Evolutionary conservation across 2,113 vertebrate species (phyloP), one percentile per base, ranked within the genome.

Genomic region (Lampris megalopsis): DNA sequence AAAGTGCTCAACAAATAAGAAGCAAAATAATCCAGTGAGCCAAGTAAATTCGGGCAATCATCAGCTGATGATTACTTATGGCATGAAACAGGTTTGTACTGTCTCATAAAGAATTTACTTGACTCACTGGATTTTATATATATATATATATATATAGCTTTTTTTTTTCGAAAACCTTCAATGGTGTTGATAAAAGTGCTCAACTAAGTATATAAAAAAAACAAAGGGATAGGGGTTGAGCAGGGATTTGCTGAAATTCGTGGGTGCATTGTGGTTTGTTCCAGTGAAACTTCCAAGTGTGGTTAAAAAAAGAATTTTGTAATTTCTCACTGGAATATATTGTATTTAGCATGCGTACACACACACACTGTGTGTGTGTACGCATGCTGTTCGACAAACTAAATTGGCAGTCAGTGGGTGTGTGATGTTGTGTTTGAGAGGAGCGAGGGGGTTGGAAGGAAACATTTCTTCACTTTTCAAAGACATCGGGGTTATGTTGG

Each of bases 231-330:
- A 11, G 71, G 65, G 70, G 58, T 42, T 70, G 81, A 52, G 78
- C 68, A 35, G 73, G 76, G 71, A 66, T 53, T 68, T 69, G 48
- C 36, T 54, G 60, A 84, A 83, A 80, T 78, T 77, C 65, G 47
- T 73, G 62, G 74, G 41, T 69, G 71, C 57, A 58, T 71, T 73
- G 75, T 84, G 68, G 79, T 84, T 80, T 86, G 65, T 81, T 65
- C 56, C 74, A 53, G 73, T 41, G 5, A 77, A 24, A 76, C 64
- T 84, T 86, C 80, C 82, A 81, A 79, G 78, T 35, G 40, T 1
- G 24, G 80, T 75, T 24, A 24, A 79, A 69, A 80, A 82, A 84
- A 63, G 77, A 72, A 58, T 63, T 63, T n/a, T 73, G 77, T 63
- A 61, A 43, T 67, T 81, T 80, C 64, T 78, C 63, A 64, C 71